Evolutionary conservation across 1,140 invertebrate species (phyloP).

Genomic region (Drosophila mauritiana): DNA sequence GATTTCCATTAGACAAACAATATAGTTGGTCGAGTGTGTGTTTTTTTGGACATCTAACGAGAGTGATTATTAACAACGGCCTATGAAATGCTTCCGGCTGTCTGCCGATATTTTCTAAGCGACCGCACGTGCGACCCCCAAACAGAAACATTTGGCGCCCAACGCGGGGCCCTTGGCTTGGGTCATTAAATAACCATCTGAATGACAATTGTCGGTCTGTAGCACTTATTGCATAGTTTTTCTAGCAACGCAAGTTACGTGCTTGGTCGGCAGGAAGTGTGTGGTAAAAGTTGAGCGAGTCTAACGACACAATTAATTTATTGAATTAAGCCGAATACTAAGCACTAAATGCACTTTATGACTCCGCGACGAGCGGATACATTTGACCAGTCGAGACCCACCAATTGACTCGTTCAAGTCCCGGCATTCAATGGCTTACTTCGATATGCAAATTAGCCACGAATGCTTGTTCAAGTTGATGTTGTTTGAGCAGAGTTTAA

Average conservation of each 20-base stretch:
- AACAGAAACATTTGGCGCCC: constrained; percentile 44
- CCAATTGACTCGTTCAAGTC: constrained; percentile 10
- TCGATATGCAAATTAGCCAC: constrained; percentile 78
- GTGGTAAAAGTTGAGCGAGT: constrained; percentile 48
- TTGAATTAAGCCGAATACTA: constrained; percentile 53
- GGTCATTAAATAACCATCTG: constrained; percentile 68
- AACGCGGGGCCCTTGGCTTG: constrained; percentile 28
- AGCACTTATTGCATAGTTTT: constrained; percentile 13
- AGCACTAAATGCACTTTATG: constrained; percentile 63
- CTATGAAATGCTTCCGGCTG: constrained; percentile 48
- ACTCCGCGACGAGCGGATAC: constrained; percentile 45
- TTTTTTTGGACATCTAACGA: constrained; percentile 34
- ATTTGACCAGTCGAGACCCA: constrained; percentile 45
- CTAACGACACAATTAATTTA: constrained; percentile 76
- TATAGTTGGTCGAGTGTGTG: constrained; percentile 6
- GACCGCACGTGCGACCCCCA: constrained; percentile 61
- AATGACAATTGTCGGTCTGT: constrained; percentile 53
- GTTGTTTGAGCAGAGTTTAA: constrained; percentile 17
- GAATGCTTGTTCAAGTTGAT: constrained; percentile 36
- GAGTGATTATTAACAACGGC: constrained; percentile 25
- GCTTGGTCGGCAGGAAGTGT: constrained; percentile 53
- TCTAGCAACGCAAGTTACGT: constrained; percentile 17
- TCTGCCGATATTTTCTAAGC: constrained; percentile 34
- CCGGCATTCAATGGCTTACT: constrained; percentile 32
- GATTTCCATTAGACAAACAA: constrained; percentile 40